These are phyloP conservation scores for Yponomeuta evonymella DNA, from an alignment of 2,888 invertebrate species.

Conservation along the genomic window DNA sequence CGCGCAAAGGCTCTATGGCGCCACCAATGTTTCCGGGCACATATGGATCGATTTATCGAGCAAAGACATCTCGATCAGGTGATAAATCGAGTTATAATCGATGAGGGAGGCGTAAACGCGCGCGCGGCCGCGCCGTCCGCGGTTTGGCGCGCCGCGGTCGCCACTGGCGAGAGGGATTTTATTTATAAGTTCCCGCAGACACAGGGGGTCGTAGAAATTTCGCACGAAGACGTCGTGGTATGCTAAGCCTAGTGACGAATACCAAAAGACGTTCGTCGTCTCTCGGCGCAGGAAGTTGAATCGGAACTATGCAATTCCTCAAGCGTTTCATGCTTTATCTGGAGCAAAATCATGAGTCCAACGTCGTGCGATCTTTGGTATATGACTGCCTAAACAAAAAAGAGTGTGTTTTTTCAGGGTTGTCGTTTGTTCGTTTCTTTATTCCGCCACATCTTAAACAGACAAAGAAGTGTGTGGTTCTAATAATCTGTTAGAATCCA, in stretches of 20 bases:
- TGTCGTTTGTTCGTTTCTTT: no score
- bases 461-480: no score
- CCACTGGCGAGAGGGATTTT: conserved; percentile 71
- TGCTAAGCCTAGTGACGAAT: conserved; percentile 54
- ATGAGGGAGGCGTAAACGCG: conserved; percentile 58
- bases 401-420: no score
- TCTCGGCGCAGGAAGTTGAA: neutral
- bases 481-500: no score
- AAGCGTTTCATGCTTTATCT: neutral
- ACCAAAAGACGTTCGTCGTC: conserved; percentile 48
- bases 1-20: neutral
- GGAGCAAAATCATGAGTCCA: neutral
- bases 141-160: conserved; percentile 69
- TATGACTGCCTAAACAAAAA: no score
- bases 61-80: conserved; percentile 14
- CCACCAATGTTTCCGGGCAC: neutral
- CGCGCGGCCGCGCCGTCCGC: conserved; percentile 76
- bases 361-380: no score
- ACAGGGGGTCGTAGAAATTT: conserved; percentile 74
- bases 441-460: no score
- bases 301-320: conserved; percentile 1
- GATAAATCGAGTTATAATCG: conserved; percentile 3
- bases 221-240: conserved; percentile 57
- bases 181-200: conserved; percentile 74
- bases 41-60: neutral